Base-by-base conservation (phyloP, 2,797 vertebrate genomes). In the Alcedo atthis region DNA sequence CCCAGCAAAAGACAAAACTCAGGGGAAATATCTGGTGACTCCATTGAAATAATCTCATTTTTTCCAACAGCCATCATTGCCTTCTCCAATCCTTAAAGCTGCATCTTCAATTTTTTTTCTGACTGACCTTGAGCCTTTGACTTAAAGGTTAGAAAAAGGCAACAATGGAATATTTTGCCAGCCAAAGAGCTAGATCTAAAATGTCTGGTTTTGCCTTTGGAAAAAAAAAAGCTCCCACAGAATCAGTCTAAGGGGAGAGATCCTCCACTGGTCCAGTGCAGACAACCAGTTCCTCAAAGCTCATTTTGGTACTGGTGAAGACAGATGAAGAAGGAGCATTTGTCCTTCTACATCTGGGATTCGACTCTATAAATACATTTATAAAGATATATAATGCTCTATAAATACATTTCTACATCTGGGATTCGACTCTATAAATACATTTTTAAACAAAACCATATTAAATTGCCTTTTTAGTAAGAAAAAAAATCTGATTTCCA, bases 51-150 rank as follows among this genome's bases (percentile, higher is more conserved):
- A 2, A 2, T 59, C 48, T 15, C 0, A 0, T 22, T 76, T 81
- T 22, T 68, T 58, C 33, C 25, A 10, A 11, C 3, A 0, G 1
- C 33, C 14, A 19, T 15, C 0, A 0, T 35, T 58, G 45, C 32
- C 45, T 57, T 73, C 40, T 81, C 20, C 51, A 61, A 0, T 37
- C 24, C 66, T 78, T 33, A 42, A 54, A 22, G n/a, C 30, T 61
- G 28, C 28, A 1, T n/a, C 68, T 59, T 73, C 64, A 28, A n/a
- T 12, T 51, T 61, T 40, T 40, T 69, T 66, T 19, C 69, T n/a
- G 26, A 1, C 2, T 54, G 17, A 24, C 59, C 17, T 9, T 4
- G 3, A 18, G 40, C n/a, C 45, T 82, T n/a, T 15, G 20, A 48
- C 33, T 70, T 17, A 21, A 51, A 75, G 26, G 15, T 33, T 59